Evolutionary conservation across 2,113 vertebrate species (phyloP).

Genomic region (Emydura subglobosa): DNA sequence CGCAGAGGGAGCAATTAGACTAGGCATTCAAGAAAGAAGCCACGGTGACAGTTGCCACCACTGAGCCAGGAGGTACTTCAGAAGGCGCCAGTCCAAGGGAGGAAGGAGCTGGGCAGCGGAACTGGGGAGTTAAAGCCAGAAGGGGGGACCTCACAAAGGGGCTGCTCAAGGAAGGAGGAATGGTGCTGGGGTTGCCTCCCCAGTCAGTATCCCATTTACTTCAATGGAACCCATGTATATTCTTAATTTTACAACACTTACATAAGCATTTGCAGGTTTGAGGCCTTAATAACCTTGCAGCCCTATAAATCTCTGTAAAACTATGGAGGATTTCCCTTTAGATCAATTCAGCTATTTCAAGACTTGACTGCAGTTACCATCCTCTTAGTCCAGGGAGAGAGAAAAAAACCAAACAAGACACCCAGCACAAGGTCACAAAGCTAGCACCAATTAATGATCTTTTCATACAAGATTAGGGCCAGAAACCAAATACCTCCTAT

Average conservation of each 20-base stretch:
- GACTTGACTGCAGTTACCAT: not conserved
- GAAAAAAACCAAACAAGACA: not conserved
- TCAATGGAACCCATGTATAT: not conserved
- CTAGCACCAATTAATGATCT: not conserved
- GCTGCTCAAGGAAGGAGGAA: not conserved
- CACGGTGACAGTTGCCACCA: not conserved
- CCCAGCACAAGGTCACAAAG: not conserved
- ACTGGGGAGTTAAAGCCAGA: not conserved
- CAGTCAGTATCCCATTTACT: not conserved
- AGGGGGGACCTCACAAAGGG: rapidly evolving
- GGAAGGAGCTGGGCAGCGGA: not conserved
- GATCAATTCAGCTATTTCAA: not conserved
- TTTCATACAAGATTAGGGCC: not conserved
- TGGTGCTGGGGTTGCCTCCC: not conserved
- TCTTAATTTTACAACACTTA: not conserved
- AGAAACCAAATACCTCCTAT: not conserved
- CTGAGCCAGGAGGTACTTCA: not conserved
- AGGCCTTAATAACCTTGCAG: not conserved
- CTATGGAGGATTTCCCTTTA: not conserved
- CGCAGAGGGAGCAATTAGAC: not conserved
- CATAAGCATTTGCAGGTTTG: not conserved
- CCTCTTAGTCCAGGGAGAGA: not conserved
- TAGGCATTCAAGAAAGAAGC: not conserved
- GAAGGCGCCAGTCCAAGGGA: not conserved
- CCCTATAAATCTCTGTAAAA: not conserved